phyloP scores from a whole-genome alignment of 2,113 vertebrate genomes.

The Paraplagusia blochii region DNA sequence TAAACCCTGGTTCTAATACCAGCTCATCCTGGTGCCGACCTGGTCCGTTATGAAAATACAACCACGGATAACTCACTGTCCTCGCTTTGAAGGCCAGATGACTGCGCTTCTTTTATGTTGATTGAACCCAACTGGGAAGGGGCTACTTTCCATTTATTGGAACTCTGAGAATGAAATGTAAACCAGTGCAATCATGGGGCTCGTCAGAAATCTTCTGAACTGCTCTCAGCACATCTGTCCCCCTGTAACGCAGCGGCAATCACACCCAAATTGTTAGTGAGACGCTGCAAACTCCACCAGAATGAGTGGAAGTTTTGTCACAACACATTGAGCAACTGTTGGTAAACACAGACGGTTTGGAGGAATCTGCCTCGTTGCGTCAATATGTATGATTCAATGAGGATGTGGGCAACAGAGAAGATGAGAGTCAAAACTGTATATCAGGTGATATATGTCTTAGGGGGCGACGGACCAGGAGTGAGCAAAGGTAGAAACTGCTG shows the following conservation, averaged over 20 bases:
- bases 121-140: constrained; percentile 65
- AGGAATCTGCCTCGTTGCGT: neutral
- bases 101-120: constrained; percentile 39
- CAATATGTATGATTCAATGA: neutral
- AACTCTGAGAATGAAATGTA: constrained; percentile 61
- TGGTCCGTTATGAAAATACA: constrained; percentile 51
- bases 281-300: constrained; percentile 26
- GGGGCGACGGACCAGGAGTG: no score
- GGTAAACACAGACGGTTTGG: constrained; percentile 11
- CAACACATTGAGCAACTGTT: constrained; percentile 11
- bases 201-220: constrained; percentile 60
- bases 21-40: constrained; percentile 50
- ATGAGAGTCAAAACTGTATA: no score
- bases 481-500: no score
- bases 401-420: no score
- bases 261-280: constrained; percentile 46
- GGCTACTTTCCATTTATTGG: constrained; percentile 51
- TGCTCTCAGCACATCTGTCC: constrained; percentile 28
- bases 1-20: constrained; percentile 40
- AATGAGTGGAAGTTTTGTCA: constrained; percentile 14
- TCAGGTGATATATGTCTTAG: no score
- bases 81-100: constrained; percentile 54
- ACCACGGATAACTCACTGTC: constrained; percentile 40
- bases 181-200: constrained; percentile 67
- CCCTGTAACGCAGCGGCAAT: constrained; percentile 35